phyloP scores from a whole-genome alignment of 2,113 vertebrate genomes.

The Porphyrio hochstetteri region DNA sequence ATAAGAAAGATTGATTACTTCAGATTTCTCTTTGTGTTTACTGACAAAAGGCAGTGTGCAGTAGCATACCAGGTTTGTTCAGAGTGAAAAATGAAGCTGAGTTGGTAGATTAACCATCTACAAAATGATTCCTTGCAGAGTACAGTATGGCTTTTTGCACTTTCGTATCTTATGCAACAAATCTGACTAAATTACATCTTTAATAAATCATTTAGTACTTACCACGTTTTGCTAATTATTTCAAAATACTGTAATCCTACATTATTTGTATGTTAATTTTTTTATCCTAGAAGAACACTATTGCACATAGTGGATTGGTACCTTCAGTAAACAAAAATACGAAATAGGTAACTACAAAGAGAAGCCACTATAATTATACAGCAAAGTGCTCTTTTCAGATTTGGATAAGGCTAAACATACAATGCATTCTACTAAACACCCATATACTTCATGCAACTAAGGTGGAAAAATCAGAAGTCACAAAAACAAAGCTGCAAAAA shows the following conservation, averaged over 20 bases:
- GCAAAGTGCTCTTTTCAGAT: constrained; percentile 36
- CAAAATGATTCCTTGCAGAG: constrained; percentile 49
- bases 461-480: constrained; percentile 34
- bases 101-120: constrained; percentile 59
- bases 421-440: constrained; percentile 31
- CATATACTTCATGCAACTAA: constrained; percentile 25
- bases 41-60: constrained; percentile 71
- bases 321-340: constrained; percentile 42
- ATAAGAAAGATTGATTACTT: constrained; percentile 80
- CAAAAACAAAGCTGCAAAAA: constrained; percentile 44
- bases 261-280: constrained; percentile 58
- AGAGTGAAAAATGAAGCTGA: constrained; percentile 70
- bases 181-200: constrained; percentile 56
- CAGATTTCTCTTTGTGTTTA: constrained; percentile 77
- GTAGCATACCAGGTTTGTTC: constrained; percentile 49
- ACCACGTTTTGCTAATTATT: constrained; percentile 68
- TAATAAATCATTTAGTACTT: constrained; percentile 65
- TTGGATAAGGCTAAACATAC: constrained; percentile 49
- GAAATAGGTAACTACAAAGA: constrained; percentile 21
- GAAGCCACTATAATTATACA: constrained; percentile 49
- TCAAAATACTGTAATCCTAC: constrained; percentile 67
- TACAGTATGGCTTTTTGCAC: constrained; percentile 17
- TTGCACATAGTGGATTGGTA: not conserved
- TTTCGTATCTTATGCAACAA: constrained; percentile 56
- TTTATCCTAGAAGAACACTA: constrained; percentile 62